Conservation (phyloP, 2,888 invertebrate species). For the Lochmaea capreae region DNA sequence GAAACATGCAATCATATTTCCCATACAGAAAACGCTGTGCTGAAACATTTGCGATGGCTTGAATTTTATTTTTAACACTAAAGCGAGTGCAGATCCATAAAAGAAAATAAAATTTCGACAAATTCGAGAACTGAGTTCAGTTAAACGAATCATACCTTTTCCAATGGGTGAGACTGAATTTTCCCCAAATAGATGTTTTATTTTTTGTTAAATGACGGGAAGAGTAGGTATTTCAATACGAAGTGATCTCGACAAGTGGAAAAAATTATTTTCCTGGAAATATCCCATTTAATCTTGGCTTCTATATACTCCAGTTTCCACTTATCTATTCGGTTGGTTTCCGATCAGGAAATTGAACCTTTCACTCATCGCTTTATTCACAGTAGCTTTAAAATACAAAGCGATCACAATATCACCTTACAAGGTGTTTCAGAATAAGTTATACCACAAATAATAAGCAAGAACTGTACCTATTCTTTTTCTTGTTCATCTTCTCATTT, state of each 20-base stretch:
- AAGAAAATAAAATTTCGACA: constrained; percentile 5
- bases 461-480: too few species aligned
- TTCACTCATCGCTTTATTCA: constrained; percentile 13
- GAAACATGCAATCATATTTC: neutral
- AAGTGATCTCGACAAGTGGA: constrained; percentile 24
- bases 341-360: constrained; percentile 37
- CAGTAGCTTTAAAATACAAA: constrained; percentile 16
- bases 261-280: constrained; percentile 24
- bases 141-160: constrained; percentile 24
- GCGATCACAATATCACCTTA: neutral
- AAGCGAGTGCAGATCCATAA: constrained; percentile 1
- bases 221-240: constrained; percentile 25
- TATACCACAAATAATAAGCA: too few species aligned
- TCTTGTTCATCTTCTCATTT: too few species aligned
- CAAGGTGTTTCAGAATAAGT: too few species aligned
- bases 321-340: constrained; percentile 33
- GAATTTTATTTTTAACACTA: constrained; percentile 7
- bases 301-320: constrained; percentile 27
- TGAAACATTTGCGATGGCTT: constrained; percentile 1
- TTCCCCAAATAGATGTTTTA: constrained; percentile 20
- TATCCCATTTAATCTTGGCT: constrained; percentile 27
- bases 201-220: constrained; percentile 16
- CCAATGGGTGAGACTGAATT: constrained; percentile 13
- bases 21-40: neutral
- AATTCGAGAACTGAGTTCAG: constrained; percentile 10